Evolutionary conservation across 2,797 vertebrate genomes (phyloP), one percentile per base, ranked within the genome.

Genomic region (Pseudomugil tenellus): DNA sequence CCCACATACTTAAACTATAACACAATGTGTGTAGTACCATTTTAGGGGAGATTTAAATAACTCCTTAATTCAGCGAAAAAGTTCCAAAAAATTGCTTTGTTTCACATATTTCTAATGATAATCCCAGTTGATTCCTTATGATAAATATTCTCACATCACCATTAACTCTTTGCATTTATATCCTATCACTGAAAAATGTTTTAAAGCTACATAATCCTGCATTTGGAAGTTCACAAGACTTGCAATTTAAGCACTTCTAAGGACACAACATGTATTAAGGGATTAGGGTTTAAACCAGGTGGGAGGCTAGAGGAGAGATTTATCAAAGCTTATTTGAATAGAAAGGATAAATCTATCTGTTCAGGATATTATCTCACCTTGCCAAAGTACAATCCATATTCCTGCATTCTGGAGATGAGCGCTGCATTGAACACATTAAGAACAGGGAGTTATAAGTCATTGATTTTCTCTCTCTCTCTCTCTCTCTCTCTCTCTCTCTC

Each of bases 191-290:
- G 58, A 70, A 69, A 54, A 54, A 29, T 78, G 63, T 31, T 75
- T 84, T 86, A 83, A 68, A 81, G 80, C 71, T 77, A 67, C 84
- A 61, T 88, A 93, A 92, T 92, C 89, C 86, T 68, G 49, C 62
- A 70, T 86, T 86, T 76, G 74, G 63, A 77, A 81, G 76, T 89
- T 89, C 76, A 80, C 62, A 80, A 79, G 74, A 92, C 91, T 87
- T 92, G 79, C 85, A 90, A 84, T 93, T 91, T 80, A 87, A 91
- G 80, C 79, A 84, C 74, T 92, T 92, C 77, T 89, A 80, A 85
- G 72, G 82, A 91, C 89, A 86, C 85, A 88, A 83, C 58, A 34
- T 81, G 90, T 92, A 92, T 93, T 91, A 90, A 89, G 80, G 90
- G 89, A 93, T 93, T 93, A 93, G 12, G 77, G 72, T 80, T 83